Percentiles rank a stretch among this genome's conserved stretches.
These are phyloP conservation scores for Macaria notata DNA, from an alignment of 2,888 invertebrate species.

Conservation along the genomic window DNA sequence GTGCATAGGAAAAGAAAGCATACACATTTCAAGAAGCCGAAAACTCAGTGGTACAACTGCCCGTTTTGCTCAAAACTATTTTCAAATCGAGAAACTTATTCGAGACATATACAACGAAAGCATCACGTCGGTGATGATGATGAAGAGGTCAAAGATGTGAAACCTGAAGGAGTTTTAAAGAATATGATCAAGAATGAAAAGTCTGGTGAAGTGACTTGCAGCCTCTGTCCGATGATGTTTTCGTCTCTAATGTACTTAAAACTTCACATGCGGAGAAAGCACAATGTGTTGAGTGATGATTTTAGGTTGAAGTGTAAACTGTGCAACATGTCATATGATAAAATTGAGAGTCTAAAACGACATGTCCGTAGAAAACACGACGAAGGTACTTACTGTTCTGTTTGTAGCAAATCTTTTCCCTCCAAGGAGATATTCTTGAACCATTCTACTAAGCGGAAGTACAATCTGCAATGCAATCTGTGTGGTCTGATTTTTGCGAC, in stretches of 20 bases:
- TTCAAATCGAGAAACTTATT: constrained; percentile 66
- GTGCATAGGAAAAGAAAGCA: constrained; percentile 70
- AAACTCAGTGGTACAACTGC: constrained; percentile 61
- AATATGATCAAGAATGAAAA: constrained; percentile 44
- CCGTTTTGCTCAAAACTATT: constrained; percentile 70
- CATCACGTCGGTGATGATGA: constrained; percentile 58
- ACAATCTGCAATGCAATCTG: constrained; percentile 62
- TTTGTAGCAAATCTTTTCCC: constrained; percentile 67
- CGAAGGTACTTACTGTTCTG: constrained; percentile 58
- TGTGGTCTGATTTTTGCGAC: constrained; percentile 70
- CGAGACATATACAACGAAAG: constrained; percentile 69
- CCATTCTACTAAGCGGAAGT: constrained; percentile 64
- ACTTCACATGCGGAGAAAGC: constrained; percentile 71
- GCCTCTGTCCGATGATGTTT: constrained; percentile 66
- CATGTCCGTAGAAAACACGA: constrained; percentile 71
- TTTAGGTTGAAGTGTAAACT: constrained; percentile 69
- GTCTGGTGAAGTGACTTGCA: constrained; percentile 67
- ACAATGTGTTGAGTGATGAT: constrained; percentile 64
- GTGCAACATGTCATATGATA: constrained; percentile 72
- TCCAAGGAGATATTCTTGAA: constrained; percentile 59
- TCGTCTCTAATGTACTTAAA: constrained; percentile 65
- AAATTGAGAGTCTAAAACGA: constrained; percentile 71
- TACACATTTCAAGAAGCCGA: constrained; percentile 37
- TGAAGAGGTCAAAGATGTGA: constrained; percentile 27
- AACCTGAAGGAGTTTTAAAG: constrained; percentile 36